Base-by-base conservation (phyloP, 2,113 vertebrate species). In the Hypomesus transpacificus region DNA sequence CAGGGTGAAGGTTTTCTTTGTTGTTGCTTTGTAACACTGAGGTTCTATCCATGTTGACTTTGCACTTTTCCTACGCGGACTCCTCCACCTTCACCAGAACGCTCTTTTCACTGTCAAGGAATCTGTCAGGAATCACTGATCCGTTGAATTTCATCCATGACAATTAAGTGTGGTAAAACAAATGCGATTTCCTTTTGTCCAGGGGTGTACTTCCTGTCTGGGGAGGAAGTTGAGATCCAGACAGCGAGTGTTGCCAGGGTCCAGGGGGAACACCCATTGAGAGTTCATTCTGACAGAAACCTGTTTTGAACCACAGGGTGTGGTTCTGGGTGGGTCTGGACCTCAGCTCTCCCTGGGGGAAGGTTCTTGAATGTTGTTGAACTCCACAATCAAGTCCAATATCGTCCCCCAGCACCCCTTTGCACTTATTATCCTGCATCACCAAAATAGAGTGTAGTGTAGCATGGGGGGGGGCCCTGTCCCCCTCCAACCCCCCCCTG, bases 1-100 rank as follows among this genome's bases (percentile, higher is more conserved):
- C 71, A 67, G 77, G 73, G 72, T 59, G 61, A 82, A 68, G 77
- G 82, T 69, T 78, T 21, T 69, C 77, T 67, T 71, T 59, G 51
- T 63, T 65, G 17, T 57, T 4, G 24, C 31, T 70, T 53, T 17
- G 66, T 51, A 51, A 67, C 21, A 54, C 46, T 58, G 61, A 53
- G 50, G 57, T 85, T 50, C 82, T 82, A 14, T 87, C 80, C 62
- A 63, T 81, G 85, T 87, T 84, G 88, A 90, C 87, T 91, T 92
- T 92, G 91, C 91, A 92, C 92, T 93, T 90, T 91, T 81, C 82
- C 83, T 77, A 85, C 73, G 81, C 81, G 85, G 84, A 85, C 85
- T 86, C 79, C 89, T 83, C 82, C 79, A 80, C 71, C 76, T 60
- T 73, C 81, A 77, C 75, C 83, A 75, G 69, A 78, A 71, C 70